These are phyloP conservation scores for Neuroterus valhalla DNA, from an alignment of 1,140 invertebrate species.

Conservation along the genomic window DNA sequence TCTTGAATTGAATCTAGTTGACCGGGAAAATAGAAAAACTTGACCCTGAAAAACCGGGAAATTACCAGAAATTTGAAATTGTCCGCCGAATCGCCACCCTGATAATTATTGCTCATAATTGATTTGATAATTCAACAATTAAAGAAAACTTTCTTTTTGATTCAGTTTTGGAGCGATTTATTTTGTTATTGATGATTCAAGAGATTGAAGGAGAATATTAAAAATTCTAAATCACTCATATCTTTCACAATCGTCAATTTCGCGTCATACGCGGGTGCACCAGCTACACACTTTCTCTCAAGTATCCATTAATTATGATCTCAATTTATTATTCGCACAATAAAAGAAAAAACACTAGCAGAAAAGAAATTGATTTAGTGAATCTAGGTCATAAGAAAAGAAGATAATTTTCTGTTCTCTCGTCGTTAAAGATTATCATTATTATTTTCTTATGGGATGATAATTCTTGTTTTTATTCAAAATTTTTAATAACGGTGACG, in stretches of 20 bases:
- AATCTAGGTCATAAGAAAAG: slow-evolving; percentile 2
- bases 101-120: no score
- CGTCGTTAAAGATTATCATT: neutral
- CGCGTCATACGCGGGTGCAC: neutral
- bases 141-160: no score
- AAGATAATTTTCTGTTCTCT: slow-evolving; percentile 16
- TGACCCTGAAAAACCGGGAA: no score
- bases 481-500: neutral
- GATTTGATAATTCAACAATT: no score
- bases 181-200: no score
- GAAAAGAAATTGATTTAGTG: slow-evolving; percentile 29
- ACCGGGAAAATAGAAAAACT: no score
- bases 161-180: no score
- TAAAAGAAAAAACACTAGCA: neutral
- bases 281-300: neutral
- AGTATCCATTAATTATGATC: neutral
- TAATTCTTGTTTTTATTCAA: neutral
- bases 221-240: neutral
- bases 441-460: slow-evolving; percentile 3
- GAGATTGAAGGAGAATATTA: no score
- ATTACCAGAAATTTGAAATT: no score
- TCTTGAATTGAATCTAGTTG: no score
- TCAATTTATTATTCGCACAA: neutral
- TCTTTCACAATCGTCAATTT: neutral
- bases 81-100: no score